These are phyloP conservation scores for Clarias fuscus DNA, from an alignment of 2,797 vertebrate species.

Conservation along the genomic window DNA sequence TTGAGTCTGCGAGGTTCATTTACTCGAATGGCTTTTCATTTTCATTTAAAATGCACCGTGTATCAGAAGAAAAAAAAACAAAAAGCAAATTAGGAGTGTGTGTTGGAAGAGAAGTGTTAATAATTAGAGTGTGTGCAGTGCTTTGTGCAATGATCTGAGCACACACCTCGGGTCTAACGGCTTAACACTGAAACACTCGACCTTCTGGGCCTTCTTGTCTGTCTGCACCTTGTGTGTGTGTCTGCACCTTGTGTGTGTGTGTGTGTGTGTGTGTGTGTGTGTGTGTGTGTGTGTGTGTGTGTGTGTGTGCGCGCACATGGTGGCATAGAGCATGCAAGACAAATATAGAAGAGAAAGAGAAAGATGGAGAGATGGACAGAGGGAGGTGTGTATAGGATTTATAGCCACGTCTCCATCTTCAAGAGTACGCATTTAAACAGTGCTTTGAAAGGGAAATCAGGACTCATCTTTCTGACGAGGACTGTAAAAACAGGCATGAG, in stretches of 20 bases:
- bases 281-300: too few relatives aligned
- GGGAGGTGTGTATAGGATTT: slow-evolving; percentile 56
- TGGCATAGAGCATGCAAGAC: slow-evolving; percentile 39
- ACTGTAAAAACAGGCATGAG: slow-evolving; percentile 68
- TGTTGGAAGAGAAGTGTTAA: slow-evolving; percentile 39
- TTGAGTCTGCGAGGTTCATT: background rate
- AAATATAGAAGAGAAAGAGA: slow-evolving; percentile 46
- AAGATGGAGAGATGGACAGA: background rate
- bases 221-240: slow-evolving; percentile 22
- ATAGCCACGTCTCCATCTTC: slow-evolving; percentile 49
- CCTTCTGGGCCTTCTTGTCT: slow-evolving; percentile 44
- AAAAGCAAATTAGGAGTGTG: background rate
- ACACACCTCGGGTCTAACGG: slow-evolving; percentile 70
- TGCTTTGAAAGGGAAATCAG: slow-evolving; percentile 80
- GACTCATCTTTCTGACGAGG: slow-evolving; percentile 78
- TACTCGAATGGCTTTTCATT: background rate
- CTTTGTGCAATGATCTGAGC: slow-evolving; percentile 79
- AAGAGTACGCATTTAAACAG: slow-evolving; percentile 74
- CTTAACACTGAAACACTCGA: slow-evolving; percentile 69
- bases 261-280: slow-evolving; percentile 8
- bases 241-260: background rate
- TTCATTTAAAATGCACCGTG: background rate
- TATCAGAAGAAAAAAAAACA: background rate
- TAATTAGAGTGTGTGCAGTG: slow-evolving; percentile 79
- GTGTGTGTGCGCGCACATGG: slow-evolving; percentile 41